A percentile compares a stretch with the other conserved stretches of the same genome.
phyloP scores from a whole-genome alignment of 2,888 invertebrate genomes.

The Eristalis intricaria region DNA sequence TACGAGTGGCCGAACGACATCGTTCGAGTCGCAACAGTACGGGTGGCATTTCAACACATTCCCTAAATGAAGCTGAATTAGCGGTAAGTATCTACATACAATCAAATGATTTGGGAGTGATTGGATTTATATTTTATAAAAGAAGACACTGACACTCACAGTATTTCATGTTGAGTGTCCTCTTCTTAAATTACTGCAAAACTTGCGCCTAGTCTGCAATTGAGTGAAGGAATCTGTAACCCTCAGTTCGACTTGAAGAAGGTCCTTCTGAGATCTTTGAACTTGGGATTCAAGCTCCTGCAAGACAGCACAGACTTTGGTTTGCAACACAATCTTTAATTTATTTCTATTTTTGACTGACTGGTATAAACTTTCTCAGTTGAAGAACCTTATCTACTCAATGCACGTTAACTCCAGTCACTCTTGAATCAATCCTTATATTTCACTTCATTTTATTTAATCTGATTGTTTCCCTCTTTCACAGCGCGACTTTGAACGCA shows the following conservation, averaged over 20 bases:
- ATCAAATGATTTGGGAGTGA: neutral
- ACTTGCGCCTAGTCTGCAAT: too few relatives aligned
- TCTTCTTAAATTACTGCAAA: too few relatives aligned
- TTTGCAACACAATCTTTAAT: too few relatives aligned
- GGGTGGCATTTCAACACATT: slow-evolving; percentile 87
- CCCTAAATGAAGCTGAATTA: slow-evolving; percentile 93
- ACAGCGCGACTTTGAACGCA: slow-evolving; percentile 80
- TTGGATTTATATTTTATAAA: neutral
- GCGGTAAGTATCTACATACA: slow-evolving; percentile 83
- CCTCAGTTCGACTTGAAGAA: too few relatives aligned
- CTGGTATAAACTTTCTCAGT: neutral
- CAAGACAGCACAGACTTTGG: too few relatives aligned
- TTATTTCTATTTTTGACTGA: too few relatives aligned
- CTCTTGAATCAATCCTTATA: neutral
- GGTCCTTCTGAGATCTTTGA: too few relatives aligned
- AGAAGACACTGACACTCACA: too few relatives aligned
- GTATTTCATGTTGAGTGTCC: too few relatives aligned
- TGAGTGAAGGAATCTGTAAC: too few relatives aligned
- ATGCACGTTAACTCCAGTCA: neutral
- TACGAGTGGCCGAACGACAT: slow-evolving; percentile 82
- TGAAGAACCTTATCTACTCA: too few relatives aligned
- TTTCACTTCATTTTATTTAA: neutral
- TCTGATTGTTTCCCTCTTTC: neutral
- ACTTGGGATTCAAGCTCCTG: too few relatives aligned
- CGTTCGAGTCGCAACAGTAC: slow-evolving; percentile 82